Evolutionary conservation across 2,888 invertebrate species (phyloP).

Genomic region (Pristionchus entomophagus): DNA sequence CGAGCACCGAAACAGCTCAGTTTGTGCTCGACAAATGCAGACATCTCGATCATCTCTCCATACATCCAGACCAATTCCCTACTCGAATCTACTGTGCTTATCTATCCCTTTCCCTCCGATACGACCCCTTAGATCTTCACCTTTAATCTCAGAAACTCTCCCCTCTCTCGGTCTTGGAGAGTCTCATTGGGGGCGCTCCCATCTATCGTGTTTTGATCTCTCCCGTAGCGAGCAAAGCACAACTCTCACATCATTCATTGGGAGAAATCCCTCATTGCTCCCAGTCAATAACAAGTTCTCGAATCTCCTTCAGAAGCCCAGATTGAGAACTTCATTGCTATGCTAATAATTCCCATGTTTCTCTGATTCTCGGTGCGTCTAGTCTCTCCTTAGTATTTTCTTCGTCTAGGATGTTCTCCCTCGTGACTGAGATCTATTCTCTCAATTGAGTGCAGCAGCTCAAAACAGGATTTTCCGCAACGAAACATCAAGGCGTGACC

Average conservation of each 20-base stretch:
- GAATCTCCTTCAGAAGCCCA: too few species aligned
- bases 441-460: not conserved
- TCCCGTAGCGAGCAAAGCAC: not conserved
- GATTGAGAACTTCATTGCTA: too few species aligned
- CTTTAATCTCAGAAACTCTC: too few species aligned
- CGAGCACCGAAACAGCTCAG: not conserved
- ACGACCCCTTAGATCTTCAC: too few species aligned
- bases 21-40: constrained; percentile 4
- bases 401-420: not conserved
- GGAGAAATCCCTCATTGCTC: not conserved
- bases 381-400: not conserved
- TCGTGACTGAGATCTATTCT: not conserved
- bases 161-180: not conserved
- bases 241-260: not conserved
- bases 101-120: not conserved
- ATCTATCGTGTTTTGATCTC: constrained; percentile 19
- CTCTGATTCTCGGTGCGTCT: not conserved
- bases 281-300: too few species aligned
- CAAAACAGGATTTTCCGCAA: not conserved
- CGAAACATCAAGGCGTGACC: not conserved
- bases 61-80: not conserved
- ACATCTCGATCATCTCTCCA: not conserved
- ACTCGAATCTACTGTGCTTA: not conserved
- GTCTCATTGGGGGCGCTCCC: too few species aligned
- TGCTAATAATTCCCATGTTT: too few species aligned